A percentile compares a stretch with the other conserved stretches of the same genome.
Conservation (phyloP, 2,888 invertebrate species). For the Nemotelus nigrinus region DNA sequence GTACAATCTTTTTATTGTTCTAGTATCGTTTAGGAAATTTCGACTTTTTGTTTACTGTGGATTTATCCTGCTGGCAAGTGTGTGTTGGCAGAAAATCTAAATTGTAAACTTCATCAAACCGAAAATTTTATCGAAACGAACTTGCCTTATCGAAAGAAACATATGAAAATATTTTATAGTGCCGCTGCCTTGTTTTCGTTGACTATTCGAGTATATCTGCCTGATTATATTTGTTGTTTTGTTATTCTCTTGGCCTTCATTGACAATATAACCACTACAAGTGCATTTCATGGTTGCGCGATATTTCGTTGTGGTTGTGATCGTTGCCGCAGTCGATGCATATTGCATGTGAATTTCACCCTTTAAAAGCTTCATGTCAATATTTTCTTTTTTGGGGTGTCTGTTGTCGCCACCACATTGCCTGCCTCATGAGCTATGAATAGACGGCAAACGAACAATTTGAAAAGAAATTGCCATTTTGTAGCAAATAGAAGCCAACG, state of each 20-base stretch:
- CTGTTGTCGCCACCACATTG: not conserved
- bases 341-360: not conserved
- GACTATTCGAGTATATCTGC: not conserved
- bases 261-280: conserved; percentile 17
- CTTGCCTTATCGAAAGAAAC: not conserved
- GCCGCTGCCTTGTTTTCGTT: not conserved
- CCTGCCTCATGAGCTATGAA: conserved; percentile 20
- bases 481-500: conserved; percentile 32
- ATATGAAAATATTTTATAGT: conserved; percentile 8
- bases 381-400: not conserved
- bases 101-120: too few species aligned
- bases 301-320: not conserved
- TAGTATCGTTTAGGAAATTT: too few species aligned
- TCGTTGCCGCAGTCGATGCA: too few species aligned
- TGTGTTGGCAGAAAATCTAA: too few species aligned
- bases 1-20: too few species aligned
- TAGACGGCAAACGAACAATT: not conserved
- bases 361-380: conserved; percentile 1
- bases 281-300: not conserved
- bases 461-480: conserved; percentile 23
- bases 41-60: too few species aligned
- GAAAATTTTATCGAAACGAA: not conserved
- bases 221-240: not conserved
- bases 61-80: too few species aligned
- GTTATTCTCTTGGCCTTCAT: conserved; percentile 24